Evolutionary conservation across 2,797 vertebrate species (phyloP), one percentile per base, ranked within the genome.

Genomic region (Nannoperca obscura): DNA sequence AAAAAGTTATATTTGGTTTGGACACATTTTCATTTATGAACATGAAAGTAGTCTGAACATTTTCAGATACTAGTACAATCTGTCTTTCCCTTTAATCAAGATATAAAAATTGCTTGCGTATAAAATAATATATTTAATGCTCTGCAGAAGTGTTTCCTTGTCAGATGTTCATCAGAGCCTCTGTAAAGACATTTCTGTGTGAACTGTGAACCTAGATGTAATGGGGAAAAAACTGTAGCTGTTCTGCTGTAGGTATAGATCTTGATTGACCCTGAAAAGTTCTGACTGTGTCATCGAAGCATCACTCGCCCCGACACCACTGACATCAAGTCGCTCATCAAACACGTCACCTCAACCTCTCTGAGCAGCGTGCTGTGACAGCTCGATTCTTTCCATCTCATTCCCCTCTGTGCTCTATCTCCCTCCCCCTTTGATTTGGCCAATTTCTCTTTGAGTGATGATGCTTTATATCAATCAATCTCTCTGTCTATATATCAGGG

Each of bases 201-300:
- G 40, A 71, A 30, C 19, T 30, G 60, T 22, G 40, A 71, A 68
- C 9, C 19, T 7, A 15, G 2, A 55, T 62, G 42, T 64, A 36
- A 70, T 73, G 63, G 24, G 58, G 69, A 58, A 34, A 66, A 70
- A 53, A 20, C 38, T 20, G n/a, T 15, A 38, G 50, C 36, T 7
- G 44, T 52, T 71, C 34, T 24, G 68, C 32, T 46, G 40, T 40
- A 53, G 70, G 66, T 82, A 63, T 2, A 54, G 57, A 73, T 80
- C 70, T 68, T 71, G 72, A 73, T 70, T 73, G 50, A 76, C 80
- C 77, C 53, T 78, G 46, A 90, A 80, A 89, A 59, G 50, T 74
- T 85, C 54, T 59, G 82, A 81, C 64, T 74, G 68, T 73, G 67
- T 78, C 86, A 87, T 86, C 66, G 76, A 84, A 87, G 71, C 49